Conservation (phyloP, 1,140 invertebrate species). For the Cydia strobilella region DNA sequence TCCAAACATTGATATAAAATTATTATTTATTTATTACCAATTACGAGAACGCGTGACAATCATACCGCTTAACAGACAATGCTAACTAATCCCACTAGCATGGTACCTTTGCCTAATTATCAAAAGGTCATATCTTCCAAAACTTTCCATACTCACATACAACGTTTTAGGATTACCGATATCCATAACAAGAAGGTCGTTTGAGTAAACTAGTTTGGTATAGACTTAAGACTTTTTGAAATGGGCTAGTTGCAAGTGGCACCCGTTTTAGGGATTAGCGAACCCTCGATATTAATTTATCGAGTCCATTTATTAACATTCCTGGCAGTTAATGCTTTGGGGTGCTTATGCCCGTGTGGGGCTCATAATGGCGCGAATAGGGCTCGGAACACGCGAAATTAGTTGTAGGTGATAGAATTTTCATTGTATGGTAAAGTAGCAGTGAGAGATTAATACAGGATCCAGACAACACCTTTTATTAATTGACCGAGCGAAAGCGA, state of each 20-base stretch:
- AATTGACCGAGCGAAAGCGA: too few relatives aligned
- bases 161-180: not conserved
- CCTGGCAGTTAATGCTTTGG: slow-evolving; percentile 1
- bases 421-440: too few relatives aligned
- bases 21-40: slow-evolving; percentile 6
- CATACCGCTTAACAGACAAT: not conserved
- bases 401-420: not conserved
- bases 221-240: not conserved
- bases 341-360: not conserved
- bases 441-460: too few relatives aligned
- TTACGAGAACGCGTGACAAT: slow-evolving; percentile 18
- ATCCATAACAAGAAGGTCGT: not conserved
- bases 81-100: not conserved
- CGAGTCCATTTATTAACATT: slow-evolving; percentile 25
- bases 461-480: too few relatives aligned
- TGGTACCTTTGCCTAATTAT: not conserved
- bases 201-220: not conserved
- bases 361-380: not conserved
- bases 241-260: not conserved
- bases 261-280: slow-evolving; percentile 24
- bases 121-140: not conserved
- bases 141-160: not conserved
- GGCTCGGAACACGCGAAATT: not conserved
- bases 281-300: slow-evolving; percentile 29
- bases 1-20: not conserved